A percentile compares a stretch with the other conserved stretches of the same genome.
Conservation (phyloP, 1,140 invertebrate species). For the Drosophila subobscura region DNA sequence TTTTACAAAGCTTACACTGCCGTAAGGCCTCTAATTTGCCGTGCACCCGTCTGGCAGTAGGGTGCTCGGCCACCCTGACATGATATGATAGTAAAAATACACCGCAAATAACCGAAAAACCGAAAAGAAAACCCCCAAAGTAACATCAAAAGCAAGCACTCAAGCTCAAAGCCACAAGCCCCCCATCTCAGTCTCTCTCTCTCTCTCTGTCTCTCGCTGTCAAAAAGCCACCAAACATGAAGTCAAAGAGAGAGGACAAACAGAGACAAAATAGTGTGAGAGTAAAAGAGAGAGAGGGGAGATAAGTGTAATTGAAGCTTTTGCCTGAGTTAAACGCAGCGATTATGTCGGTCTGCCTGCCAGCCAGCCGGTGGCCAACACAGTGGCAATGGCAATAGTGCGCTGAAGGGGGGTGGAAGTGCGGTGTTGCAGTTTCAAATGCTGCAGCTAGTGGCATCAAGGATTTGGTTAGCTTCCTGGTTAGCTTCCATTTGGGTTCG, state of each 20-base stretch:
- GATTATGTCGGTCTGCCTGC: constrained; percentile 76
- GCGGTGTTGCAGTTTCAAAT: constrained; percentile 23
- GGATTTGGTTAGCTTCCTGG: constrained; percentile 54
- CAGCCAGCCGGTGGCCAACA: constrained; percentile 42
- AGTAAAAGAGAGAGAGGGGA: neutral
- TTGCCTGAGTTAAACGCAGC: constrained; percentile 71
- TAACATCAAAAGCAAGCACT: constrained; percentile 29
- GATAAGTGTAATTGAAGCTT: constrained; percentile 73
- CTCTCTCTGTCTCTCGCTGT: constrained; percentile 1
- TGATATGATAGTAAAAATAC: constrained; percentile 60
- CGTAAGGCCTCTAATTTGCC: too few species aligned
- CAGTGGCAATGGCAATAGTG: neutral
- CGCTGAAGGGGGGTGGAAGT: neutral
- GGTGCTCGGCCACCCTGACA: constrained; percentile 19
- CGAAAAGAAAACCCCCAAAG: constrained; percentile 32
- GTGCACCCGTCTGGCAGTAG: neutral
- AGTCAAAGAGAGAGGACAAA: neutral
- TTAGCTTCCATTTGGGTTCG: constrained; percentile 36
- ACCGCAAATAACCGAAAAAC: constrained; percentile 25
- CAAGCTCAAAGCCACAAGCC: constrained; percentile 35
- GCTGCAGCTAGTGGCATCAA: constrained; percentile 38
- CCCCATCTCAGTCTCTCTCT: neutral
- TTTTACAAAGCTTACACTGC: too few species aligned
- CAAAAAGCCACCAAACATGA: constrained; percentile 62
- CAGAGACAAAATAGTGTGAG: neutral